Evolutionary conservation across 2,113 vertebrate genomes (phyloP).

Genomic region (Cynoglossus semilaevis): DNA sequence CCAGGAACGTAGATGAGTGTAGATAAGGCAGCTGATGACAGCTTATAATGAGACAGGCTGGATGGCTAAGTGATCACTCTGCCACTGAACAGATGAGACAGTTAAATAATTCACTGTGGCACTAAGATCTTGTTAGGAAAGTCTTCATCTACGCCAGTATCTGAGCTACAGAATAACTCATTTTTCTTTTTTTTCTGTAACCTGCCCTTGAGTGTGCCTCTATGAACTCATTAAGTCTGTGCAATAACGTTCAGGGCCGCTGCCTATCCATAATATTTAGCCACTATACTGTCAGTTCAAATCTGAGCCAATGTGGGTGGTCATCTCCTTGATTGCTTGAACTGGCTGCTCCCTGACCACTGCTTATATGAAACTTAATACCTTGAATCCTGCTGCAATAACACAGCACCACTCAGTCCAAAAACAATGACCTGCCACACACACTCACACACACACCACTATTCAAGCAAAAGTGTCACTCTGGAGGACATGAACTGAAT

Average conservation of each 20-base stretch:
- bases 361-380: conserved; percentile 62
- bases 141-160: not conserved
- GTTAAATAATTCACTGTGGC: not conserved
- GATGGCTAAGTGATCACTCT: conserved; percentile 40
- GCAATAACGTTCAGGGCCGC: conserved; percentile 40
- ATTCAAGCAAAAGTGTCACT: conserved; percentile 11
- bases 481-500: not conserved
- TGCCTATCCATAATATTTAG: conserved; percentile 66
- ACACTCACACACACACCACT: conserved; percentile 24
- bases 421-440: conserved; percentile 69
- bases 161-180: not conserved
- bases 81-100: conserved; percentile 11
- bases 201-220: not conserved
- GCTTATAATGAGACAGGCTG: conserved; percentile 47
- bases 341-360: conserved; percentile 53
- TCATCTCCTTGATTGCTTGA: conserved; percentile 61
- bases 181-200: conserved; percentile 1
- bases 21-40: conserved; percentile 61
- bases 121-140: conserved; percentile 10
- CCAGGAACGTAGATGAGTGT: conserved; percentile 37
- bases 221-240: conserved; percentile 31
- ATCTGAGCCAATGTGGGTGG: conserved; percentile 61
- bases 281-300: conserved; percentile 39
- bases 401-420: conserved; percentile 51
- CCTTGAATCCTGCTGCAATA: conserved; percentile 61